phyloP scores from a whole-genome alignment of 1,140 invertebrate genomes.

The Cotesia glomerata region DNA sequence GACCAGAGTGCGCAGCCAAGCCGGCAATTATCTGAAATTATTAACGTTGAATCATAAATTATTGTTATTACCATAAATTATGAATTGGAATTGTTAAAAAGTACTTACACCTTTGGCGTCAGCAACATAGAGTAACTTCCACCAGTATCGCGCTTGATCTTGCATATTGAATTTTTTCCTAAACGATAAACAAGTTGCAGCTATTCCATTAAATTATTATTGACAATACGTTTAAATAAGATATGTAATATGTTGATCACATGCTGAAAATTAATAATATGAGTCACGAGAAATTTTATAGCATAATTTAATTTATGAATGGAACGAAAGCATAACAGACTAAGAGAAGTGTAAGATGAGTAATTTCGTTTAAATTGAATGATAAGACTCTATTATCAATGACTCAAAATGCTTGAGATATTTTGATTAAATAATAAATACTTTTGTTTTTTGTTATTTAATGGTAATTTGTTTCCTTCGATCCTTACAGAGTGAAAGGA shows the following conservation, averaged over 20 bases:
- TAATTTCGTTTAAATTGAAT: conserved; percentile 15
- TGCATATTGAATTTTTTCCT: conserved; percentile 3
- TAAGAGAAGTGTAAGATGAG: background rate
- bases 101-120: conserved; percentile 53
- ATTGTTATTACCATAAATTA: conserved; percentile 14
- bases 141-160: conserved; percentile 45
- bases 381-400: conserved; percentile 10
- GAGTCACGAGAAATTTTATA: background rate
- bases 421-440: background rate
- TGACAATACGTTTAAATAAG: background rate
- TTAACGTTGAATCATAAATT: conserved; percentile 19
- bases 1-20: conserved; percentile 73
- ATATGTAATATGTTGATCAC: background rate
- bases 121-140: conserved; percentile 47
- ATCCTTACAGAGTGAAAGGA: no score
- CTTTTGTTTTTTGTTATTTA: background rate
- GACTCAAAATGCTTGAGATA: conserved; percentile 26
- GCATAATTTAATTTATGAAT: background rate
- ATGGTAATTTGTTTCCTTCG: background rate
- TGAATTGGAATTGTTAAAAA: background rate
- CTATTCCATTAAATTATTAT: background rate
- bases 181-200: background rate
- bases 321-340: background rate
- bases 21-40: conserved; percentile 71
- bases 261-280: background rate